phyloP scores from a whole-genome alignment of 2,888 invertebrate species.

The Frankliniella intonsa region DNA sequence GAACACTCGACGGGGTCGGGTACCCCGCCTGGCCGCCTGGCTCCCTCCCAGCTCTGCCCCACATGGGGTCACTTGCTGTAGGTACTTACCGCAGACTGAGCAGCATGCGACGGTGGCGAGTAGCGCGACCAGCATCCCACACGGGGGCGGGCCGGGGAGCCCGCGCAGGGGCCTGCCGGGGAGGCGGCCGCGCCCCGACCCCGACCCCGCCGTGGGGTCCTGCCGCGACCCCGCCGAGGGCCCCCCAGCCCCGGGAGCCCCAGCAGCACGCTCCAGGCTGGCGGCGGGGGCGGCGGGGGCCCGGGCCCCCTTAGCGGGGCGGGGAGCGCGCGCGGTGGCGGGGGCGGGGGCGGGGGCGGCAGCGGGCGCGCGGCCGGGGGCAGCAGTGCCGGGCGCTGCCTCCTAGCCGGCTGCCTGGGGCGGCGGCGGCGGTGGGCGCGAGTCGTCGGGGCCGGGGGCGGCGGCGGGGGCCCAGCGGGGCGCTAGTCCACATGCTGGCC shows the following conservation, averaged over 20 bases:
- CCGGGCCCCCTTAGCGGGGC: constrained; percentile 9
- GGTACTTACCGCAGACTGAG: not conserved
- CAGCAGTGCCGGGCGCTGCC: not conserved
- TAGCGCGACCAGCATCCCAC: not conserved
- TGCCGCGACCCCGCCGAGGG: not conserved
- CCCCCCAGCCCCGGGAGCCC: constrained; percentile 6
- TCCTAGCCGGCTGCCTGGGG: too few relatives aligned
- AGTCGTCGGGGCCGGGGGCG: not conserved
- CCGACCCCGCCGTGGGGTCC: not conserved
- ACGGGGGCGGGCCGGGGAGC: not conserved
- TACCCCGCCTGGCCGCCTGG: too few relatives aligned
- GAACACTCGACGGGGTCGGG: too few relatives aligned
- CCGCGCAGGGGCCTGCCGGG: not conserved
- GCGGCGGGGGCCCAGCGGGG: not conserved
- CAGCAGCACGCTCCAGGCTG: constrained; percentile 1
- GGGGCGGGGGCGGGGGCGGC: not conserved
- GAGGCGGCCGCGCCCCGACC: too few relatives aligned
- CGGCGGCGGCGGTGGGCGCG: too few relatives aligned
- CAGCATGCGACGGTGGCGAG: not conserved
- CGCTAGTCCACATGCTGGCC: not conserved
- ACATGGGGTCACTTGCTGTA: not conserved
- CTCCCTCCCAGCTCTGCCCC: too few relatives aligned
- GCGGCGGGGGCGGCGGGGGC: constrained; percentile 8
- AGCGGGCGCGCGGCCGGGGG: not conserved
- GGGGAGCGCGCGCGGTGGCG: constrained; percentile 2